Percentiles rank a stretch among this genome's conserved stretches.
Conservation (phyloP, 2,888 invertebrate genomes). For the Spatulosminthurus flaviceps region DNA sequence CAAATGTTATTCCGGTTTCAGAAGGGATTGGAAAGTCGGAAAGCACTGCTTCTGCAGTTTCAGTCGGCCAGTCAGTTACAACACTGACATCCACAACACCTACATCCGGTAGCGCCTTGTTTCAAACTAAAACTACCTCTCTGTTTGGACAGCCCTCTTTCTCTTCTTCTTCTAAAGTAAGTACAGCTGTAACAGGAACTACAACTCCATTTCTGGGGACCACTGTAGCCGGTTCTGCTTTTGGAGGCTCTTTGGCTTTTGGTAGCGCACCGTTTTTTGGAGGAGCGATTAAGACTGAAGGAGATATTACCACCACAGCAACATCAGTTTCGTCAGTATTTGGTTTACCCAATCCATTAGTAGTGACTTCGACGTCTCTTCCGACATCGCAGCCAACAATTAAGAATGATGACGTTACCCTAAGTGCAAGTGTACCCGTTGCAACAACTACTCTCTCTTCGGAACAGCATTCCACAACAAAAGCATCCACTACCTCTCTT, state of each 20-base stretch:
- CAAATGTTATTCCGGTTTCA: too few species aligned
- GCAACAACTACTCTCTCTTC: neutral
- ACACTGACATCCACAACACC: neutral
- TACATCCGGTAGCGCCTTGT: too few species aligned
- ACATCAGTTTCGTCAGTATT: neutral
- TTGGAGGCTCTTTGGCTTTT: slow-evolving; percentile 13
- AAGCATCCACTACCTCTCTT: neutral
- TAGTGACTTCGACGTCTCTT: too few species aligned
- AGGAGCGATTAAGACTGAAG: neutral
- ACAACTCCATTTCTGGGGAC: neutral
- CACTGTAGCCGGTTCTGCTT: neutral
- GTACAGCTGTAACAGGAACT: neutral
- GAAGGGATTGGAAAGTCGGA: too few species aligned
- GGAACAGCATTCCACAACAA: neutral
- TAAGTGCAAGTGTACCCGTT: too few species aligned
- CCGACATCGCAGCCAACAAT: too few species aligned
- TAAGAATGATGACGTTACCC: too few species aligned
- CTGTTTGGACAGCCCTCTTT: neutral
- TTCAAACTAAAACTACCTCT: neutral
- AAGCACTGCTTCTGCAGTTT: too few species aligned
- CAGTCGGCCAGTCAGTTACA: neutral
- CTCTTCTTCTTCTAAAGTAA: neutral
- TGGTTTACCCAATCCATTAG: too few species aligned
- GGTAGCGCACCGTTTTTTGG: slow-evolving; percentile 12
- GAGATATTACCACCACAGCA: neutral